Evolutionary conservation across 2,888 invertebrate genomes (phyloP), one percentile per base, ranked within the genome.

Genomic region (Melinopterus prodromus): DNA sequence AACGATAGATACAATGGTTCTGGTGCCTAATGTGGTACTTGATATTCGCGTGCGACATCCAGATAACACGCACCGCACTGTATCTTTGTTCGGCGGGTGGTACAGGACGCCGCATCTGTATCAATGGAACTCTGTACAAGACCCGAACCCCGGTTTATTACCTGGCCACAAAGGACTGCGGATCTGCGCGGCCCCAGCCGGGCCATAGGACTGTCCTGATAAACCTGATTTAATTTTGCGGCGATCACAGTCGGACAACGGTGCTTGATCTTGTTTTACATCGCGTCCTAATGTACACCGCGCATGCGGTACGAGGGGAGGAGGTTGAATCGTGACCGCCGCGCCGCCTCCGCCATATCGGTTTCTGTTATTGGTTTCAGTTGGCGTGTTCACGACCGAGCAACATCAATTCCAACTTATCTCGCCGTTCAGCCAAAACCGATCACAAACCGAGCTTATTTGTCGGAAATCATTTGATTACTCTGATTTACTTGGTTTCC

Each of bases 141-240:
- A 81, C 82, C 80, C 83, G 83, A 82, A 85, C 84, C 37, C 35
- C 74, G 85, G 86, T 87, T 86, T 85, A 86, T 86, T 86, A 85
- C 85, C 84, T 84, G 84, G 80, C 86, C 86, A 83, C 86, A 86
- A 85, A 84, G 84, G 84, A n/a, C 82, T 80, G 82, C 76, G 86
- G 86, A 85, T 86, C 85, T 86, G 85, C 84, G 83, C 85, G 74
- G 14, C 37, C 36, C 77, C 81, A 79, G 82, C 83, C 81, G 84
- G 85, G 85, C 84, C 85, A 84, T 84, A 83, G 83, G 82, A 83
- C 83, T 82, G 83, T 83, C 84, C 85, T 86, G 87, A 87, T 87
- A 87, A 87, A 87, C 87, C 86, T 86, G 87, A 87, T 87, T 87
- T 87, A 87, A 87, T 87, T 87, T 87, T 86, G 87, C 85, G 87